Conservation (phyloP, 2,113 vertebrate species). For the crab-eating macaque (Macaca fascicularis) region T2T-MFA8v1.1 NC_088385.1:120198501-120199000, state of each 20-base stretch:
- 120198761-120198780: not conserved
- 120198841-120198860: not conserved
- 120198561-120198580: not conserved
- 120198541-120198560: not conserved
- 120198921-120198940: not conserved
- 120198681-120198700: not conserved
- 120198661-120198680: not conserved
- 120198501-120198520: constrained; percentile 91
- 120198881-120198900: not conserved
- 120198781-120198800: not conserved
- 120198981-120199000: not conserved
- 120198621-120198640: not conserved
- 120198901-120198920: rapidly evolving
- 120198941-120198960: not conserved
- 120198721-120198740: not conserved
- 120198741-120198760: not conserved
- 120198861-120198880: not conserved
- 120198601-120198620: not conserved
- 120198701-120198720: rapidly evolving
- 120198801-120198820: not conserved
- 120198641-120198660: not conserved
- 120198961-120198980: rapidly evolving
- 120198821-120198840: not conserved
- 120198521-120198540: constrained; percentile 83
- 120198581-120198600: not conserved